Evolutionary conservation across 2,113 vertebrate species (phyloP), one percentile per base, ranked within the genome.

Genomic region (Lasiurus cinereus): DNA sequence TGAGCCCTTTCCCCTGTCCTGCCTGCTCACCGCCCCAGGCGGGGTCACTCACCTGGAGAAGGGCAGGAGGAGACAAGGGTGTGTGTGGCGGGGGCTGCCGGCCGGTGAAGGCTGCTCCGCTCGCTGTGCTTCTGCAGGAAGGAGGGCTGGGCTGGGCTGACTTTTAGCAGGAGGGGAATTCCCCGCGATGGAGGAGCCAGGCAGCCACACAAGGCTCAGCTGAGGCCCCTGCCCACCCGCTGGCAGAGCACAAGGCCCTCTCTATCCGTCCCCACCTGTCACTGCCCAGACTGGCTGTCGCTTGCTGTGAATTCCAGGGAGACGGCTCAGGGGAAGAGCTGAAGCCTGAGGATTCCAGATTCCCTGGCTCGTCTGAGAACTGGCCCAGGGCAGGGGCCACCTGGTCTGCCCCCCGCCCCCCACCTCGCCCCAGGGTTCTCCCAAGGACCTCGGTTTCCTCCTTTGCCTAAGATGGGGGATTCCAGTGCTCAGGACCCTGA

Each of bases 91-190:
- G 88, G 74, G 88, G 52, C 70, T 33, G 77, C 59, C 5, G 62
- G 24, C 82, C 62, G 39, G 83, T 4, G 94, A 56, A 85, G 80
- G 39, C 78, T 82, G 43, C 56, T 77, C 31, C 0, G 83, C 80
- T 91, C 39, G 1, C 90, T 87, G 97, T 74, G 89, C 94, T 64
- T 98, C 92, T 96, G 94, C 96, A 96, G 98, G 97, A 98, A 98
- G 97, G 90, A 91, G 24, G 5, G 96, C 97, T 93, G 97, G 94
- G 97, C 97, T 86, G 97, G 77, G 97, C 95, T 97, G 97, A 96
- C 97, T 98, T 98, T 98, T 97, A 98, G 97, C 97, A 97, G 98
- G 96, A 96, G 98, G 98, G 98, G 98, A 98, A 98, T 98, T 98
- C 98, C 98, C 98, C 98, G 56, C 62, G 96, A 97, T 96, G 94